Evolutionary conservation across 23 tunicate species (phyloP).

Genomic region (Trididemnum nubilum): DNA sequence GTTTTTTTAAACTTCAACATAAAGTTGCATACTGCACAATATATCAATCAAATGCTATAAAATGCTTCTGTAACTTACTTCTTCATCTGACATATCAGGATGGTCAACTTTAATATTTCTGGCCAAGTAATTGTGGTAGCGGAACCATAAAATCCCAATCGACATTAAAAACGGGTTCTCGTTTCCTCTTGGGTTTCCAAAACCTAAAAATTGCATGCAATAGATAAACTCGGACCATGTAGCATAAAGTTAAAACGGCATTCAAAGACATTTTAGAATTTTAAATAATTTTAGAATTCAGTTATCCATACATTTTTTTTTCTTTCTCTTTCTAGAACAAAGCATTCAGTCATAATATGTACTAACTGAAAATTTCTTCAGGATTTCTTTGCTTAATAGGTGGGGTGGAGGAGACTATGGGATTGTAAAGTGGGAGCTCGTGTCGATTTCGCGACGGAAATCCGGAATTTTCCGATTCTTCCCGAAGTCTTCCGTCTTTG

Average conservation of each 20-base stretch:
- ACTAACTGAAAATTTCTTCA: constrained; percentile 71
- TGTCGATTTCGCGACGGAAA: constrained; percentile 69
- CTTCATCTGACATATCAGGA: constrained; percentile 85
- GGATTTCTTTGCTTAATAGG: constrained; percentile 64
- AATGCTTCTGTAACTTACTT: too few relatives aligned
- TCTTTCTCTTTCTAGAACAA: too few relatives aligned
- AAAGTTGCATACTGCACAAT: too few relatives aligned
- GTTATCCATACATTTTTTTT: too few relatives aligned
- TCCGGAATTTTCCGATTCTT: constrained; percentile 35
- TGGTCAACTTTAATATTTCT: constrained; percentile 49
- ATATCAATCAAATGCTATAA: too few relatives aligned
- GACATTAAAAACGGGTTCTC: constrained; percentile 93
- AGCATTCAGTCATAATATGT: too few relatives aligned
- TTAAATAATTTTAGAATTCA: too few relatives aligned
- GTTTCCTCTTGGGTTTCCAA: constrained; percentile 90
- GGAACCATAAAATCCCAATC: constrained; percentile 79
- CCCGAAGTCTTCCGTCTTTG: constrained; percentile 51
- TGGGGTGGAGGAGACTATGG: constrained; percentile 47
- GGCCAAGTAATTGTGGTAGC: constrained; percentile 89
- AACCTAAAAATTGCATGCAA: constrained; percentile 43
- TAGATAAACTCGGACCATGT: background rate
- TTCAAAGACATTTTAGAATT: too few relatives aligned
- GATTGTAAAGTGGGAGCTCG: constrained; percentile 75
- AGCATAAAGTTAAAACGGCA: background rate
- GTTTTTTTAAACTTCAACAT: too few relatives aligned